phyloP scores from a whole-genome alignment of 2,888 invertebrate species.

The Drosophila anomalata region DNA sequence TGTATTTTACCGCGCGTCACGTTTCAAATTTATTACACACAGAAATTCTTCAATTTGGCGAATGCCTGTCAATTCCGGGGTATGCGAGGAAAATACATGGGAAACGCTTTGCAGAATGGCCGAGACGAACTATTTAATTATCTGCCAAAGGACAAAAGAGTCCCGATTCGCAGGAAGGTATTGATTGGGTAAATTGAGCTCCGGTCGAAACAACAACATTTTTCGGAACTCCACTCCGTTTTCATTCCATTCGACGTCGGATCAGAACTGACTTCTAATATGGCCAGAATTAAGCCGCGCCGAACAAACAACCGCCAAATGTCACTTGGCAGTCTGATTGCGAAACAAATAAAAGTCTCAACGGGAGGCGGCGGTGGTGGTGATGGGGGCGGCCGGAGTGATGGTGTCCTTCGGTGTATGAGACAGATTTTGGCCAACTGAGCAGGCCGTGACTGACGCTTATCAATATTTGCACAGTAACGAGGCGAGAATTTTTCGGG shows the following conservation, averaged over 20 bases:
- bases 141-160: constrained; percentile 5
- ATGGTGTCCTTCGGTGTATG: constrained; percentile 3
- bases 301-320: constrained; percentile 41
- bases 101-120: background rate
- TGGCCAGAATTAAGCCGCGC: constrained; percentile 34
- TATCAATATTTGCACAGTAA: constrained; percentile 78
- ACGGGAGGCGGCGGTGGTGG: background rate
- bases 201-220: background rate
- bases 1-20: constrained; percentile 61
- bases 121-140: constrained; percentile 37
- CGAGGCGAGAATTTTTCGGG: constrained; percentile 45
- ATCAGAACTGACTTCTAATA: constrained; percentile 36
- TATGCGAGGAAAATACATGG: background rate
- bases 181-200: constrained; percentile 16
- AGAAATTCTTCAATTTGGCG: constrained; percentile 73
- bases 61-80: constrained; percentile 24
- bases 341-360: constrained; percentile 54
- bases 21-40: constrained; percentile 77
- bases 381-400: constrained; percentile 6
- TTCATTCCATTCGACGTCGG: constrained; percentile 18
- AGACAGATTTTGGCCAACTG: constrained; percentile 32
- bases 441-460: constrained; percentile 54
- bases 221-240: constrained; percentile 16
- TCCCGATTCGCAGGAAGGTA: constrained; percentile 10
- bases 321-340: constrained; percentile 51